Evolutionary conservation across 2,797 vertebrate species (phyloP), one percentile per base, ranked within the genome.

Genomic region (Pterois miles): DNA sequence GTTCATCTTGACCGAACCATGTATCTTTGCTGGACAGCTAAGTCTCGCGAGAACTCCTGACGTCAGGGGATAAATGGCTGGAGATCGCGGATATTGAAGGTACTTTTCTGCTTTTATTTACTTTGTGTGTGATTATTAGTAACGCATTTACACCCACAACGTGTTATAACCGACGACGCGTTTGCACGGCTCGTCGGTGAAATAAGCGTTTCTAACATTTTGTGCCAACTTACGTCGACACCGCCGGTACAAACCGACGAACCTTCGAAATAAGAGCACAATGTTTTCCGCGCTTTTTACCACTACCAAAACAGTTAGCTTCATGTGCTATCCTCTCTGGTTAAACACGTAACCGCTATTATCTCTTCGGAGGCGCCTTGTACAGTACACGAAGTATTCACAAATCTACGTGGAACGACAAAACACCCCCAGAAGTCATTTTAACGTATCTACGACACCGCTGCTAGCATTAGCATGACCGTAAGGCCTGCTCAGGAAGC

Each of bases 191-290:
- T 4, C 0, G 29, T 56, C 18, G 34, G 22, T 23, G 16, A 68
- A 79, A 38, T 16, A 0, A 9, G 3, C 8, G 23, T 48, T 33
- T 64, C 2, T 18, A 6, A 46, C 36, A 27, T 74, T 83, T 71
- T 71, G 56, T 14, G 68, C 34, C 52, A 74, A 87, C 78, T 89
- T 80, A 74, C 62, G 68, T 52, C 76, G 82, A 58, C 80, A 13
- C 64, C 83, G 76, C 89, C 86, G 88, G 90, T 33, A 56, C 64
- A 64, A 91, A 80, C 69, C 78, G 83, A 52, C 77, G 83, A 92
- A 91, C 89, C 86, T 94, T 95, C 94, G 94, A 94, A 96, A 96
- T 96, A 96, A 96, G 94, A 96, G 95, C 94, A 91, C 92, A 85
- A 81, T 90, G 90, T 94, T 95, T 93, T 92, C 82, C 82, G 87